Conservation (phyloP, 2,113 vertebrate genomes). For the Pavo muticus region DNA sequence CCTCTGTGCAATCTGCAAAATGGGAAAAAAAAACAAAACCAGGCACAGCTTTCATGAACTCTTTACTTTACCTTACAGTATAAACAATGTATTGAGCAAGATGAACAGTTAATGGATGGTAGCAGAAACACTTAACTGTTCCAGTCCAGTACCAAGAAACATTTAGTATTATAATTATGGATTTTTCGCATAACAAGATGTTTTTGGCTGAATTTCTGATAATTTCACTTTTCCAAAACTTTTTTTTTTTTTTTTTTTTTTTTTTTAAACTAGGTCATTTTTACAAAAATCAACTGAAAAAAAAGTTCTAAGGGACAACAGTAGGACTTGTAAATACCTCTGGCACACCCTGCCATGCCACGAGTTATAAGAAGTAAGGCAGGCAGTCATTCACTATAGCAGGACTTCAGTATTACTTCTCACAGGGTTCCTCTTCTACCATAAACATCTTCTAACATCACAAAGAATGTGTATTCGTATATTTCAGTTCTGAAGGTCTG, state of each 20-base stretch:
- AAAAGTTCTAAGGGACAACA: not conserved
- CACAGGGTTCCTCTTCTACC: not conserved
- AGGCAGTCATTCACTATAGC: not conserved
- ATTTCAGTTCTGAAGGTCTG: slow-evolving; percentile 1
- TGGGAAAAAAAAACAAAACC: not conserved
- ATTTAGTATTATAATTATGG: not conserved
- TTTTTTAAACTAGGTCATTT: not conserved
- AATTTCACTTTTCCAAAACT: slow-evolving; percentile 49
- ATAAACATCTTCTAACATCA: slow-evolving; percentile 21
- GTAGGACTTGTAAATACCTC: not conserved
- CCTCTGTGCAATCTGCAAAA: slow-evolving; percentile 75
- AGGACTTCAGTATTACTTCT: not conserved
- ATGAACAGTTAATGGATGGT: slow-evolving; percentile 41
- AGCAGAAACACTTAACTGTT: slow-evolving; percentile 33
- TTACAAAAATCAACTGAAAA: slow-evolving; percentile 16
- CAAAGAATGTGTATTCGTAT: slow-evolving; percentile 50
- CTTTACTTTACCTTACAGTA: slow-evolving; percentile 35
- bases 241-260: not conserved
- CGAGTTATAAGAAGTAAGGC: not conserved
- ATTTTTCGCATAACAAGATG: slow-evolving; percentile 39
- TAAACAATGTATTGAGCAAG: slow-evolving; percentile 16
- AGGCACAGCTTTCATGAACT: slow-evolving; percentile 33
- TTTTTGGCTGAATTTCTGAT: slow-evolving; percentile 39
- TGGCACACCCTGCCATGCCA: not conserved
- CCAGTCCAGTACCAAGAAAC: slow-evolving; percentile 36